Base-by-base conservation (phyloP, 2,113 vertebrate species). In the Aptenodytes forsteri region DNA sequence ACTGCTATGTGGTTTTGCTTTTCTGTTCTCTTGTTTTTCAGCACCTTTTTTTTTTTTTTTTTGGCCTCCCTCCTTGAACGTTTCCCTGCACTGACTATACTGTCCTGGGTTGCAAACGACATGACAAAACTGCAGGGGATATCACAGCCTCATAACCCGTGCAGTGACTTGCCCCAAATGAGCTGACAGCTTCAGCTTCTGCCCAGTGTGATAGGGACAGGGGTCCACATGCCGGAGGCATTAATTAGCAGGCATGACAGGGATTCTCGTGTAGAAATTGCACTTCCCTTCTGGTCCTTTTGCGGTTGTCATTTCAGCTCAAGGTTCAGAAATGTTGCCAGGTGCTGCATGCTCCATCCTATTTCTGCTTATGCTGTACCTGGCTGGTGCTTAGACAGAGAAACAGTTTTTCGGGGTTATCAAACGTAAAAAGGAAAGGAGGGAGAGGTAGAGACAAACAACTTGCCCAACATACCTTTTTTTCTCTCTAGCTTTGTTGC, bases 1-100 rank as follows among this genome's bases (percentile, higher is more conserved):
- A 83, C 71, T 56, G 83, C 76, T 92, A 29, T 36, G 50, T 69
- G 69, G 44, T 94, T 96, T 89, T 76, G 56, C 56, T 94, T 93
- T 94, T 89, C 73, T 73, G 3, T 96, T 52, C 82, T 67, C 62
- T 80, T 94, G 44, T 83, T 70, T 81, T 89, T 65, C 47, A 67
- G 36, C 8, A 11, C 16, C 4, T 44, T 47, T 42, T 59, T 81
- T 65, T 38, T n/a, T 44, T 54, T 55, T 17, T 36, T 36, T 38
- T 32, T 25, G 3, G 9, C 14, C 29, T 16, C 13, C 7, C 18
- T 79, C 22, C 67, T 72, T 56, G 34, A 42, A 15, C 19, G 1
- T 76, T 88, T 72, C 73, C 61, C 34, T 70, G 47, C 12, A 1
- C 62, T 15, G 42, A 11, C 9, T 10, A 34, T 7, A 16, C 80